These are phyloP conservation scores for Drosophila littoralis DNA, from an alignment of 1,140 invertebrate species.

Conservation along the genomic window DNA sequence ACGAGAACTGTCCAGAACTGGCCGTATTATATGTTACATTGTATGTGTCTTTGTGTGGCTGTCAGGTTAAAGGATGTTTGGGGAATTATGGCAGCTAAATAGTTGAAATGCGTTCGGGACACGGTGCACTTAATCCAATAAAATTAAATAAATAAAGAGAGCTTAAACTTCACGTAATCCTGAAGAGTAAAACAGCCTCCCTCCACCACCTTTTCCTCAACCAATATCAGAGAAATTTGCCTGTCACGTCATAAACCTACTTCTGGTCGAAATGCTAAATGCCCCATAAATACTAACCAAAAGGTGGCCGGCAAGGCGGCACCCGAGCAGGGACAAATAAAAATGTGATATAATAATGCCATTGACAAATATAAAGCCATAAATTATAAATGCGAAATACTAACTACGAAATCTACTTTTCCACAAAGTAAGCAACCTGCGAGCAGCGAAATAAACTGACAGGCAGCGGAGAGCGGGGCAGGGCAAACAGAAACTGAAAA, in stretches of 20 bases:
- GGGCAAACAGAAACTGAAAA: slow-evolving; percentile 61
- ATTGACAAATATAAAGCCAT: slow-evolving; percentile 82
- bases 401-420: slow-evolving; percentile 81
- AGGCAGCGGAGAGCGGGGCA: not conserved
- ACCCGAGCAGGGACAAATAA: slow-evolving; percentile 50
- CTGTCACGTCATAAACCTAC: slow-evolving; percentile 73
- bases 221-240: slow-evolving; percentile 47
- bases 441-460: slow-evolving; percentile 32
- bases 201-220: too few species aligned
- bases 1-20: slow-evolving; percentile 42
- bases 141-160: not conserved
- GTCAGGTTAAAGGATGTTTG: slow-evolving; percentile 4
- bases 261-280: slow-evolving; percentile 58
- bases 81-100: slow-evolving; percentile 37
- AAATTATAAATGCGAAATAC: slow-evolving; percentile 82
- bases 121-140: not conserved
- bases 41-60: not conserved
- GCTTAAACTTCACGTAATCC: not conserved
- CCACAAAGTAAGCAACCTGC: slow-evolving; percentile 49
- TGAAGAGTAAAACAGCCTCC: not conserved
- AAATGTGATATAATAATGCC: slow-evolving; percentile 80
- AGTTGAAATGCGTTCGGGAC: not conserved
- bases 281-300: slow-evolving; percentile 68
- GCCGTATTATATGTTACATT: not conserved
- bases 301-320: slow-evolving; percentile 42